Evolutionary conservation across 2,888 invertebrate species (phyloP).

Genomic region (Panopea generosa): DNA sequence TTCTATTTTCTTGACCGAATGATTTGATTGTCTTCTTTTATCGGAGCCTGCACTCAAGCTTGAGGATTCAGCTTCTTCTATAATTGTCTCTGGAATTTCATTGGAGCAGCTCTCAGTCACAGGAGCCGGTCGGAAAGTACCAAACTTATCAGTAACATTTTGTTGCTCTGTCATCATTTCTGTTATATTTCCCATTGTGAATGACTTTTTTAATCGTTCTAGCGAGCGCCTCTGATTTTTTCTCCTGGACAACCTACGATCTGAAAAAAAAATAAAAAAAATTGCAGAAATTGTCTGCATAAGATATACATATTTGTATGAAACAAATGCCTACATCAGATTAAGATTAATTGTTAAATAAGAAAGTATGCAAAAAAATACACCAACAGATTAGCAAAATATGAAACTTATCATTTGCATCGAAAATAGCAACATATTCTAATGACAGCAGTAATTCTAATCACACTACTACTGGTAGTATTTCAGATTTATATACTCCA

Average conservation of each 20-base stretch:
- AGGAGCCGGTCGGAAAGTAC: slow-evolving; percentile 44
- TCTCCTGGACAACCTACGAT: slow-evolving; percentile 75
- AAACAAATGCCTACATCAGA: too few species aligned
- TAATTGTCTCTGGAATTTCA: slow-evolving; percentile 74
- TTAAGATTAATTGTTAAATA: too few species aligned
- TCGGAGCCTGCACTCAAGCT: slow-evolving; percentile 8
- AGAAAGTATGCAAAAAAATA: too few species aligned
- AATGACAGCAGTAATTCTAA: too few species aligned
- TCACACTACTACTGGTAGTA: too few species aligned
- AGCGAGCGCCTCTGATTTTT: slow-evolving; percentile 59
- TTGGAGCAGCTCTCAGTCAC: slow-evolving; percentile 53
- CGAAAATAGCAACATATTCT: too few species aligned
- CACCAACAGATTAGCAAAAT: too few species aligned
- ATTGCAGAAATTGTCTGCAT: neutral
- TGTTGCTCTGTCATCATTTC: slow-evolving; percentile 6
- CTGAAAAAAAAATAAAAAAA: slow-evolving; percentile 51
- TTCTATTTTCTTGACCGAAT: slow-evolving; percentile 29
- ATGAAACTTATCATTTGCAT: too few species aligned
- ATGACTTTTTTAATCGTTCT: slow-evolving; percentile 75
- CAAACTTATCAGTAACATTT: slow-evolving; percentile 15
- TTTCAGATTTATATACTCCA: too few species aligned
- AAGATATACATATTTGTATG: too few species aligned
- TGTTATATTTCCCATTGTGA: slow-evolving; percentile 57
- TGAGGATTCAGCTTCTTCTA: slow-evolving; percentile 70
- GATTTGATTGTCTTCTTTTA: neutral